Conservation (phyloP, 2,888 invertebrate genomes). For the Masnerella sp. region DNA sequence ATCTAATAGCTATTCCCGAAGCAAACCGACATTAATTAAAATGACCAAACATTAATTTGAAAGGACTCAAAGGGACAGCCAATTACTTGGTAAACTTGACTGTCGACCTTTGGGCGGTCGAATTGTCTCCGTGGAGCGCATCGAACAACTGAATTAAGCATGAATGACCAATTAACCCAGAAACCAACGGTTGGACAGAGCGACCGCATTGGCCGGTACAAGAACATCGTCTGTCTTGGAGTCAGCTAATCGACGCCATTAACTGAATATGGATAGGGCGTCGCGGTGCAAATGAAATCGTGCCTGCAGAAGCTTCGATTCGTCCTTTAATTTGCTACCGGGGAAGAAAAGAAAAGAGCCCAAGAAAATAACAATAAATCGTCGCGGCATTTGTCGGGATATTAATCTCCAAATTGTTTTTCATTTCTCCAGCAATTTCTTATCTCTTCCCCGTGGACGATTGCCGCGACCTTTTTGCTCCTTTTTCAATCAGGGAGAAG, state of each 20-base stretch:
- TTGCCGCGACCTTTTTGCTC: slow-evolving; percentile 60
- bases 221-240: slow-evolving; percentile 43
- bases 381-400: slow-evolving; percentile 50
- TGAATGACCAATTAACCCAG: slow-evolving; percentile 77
- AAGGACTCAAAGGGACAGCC: slow-evolving; percentile 17
- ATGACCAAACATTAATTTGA: slow-evolving; percentile 4
- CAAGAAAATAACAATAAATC: slow-evolving; percentile 28
- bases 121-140: slow-evolving; percentile 26
- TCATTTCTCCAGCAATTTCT: slow-evolving; percentile 54
- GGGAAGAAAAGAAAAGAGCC: slow-evolving; percentile 8
- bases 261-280: slow-evolving; percentile 55
- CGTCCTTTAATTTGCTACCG: not conserved
- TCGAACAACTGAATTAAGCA: slow-evolving; percentile 74
- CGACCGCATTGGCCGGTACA: slow-evolving; percentile 47
- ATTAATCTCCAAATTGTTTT: slow-evolving; percentile 62
- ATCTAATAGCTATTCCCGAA: no score
- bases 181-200: slow-evolving; percentile 51
- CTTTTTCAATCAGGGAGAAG: slow-evolving; percentile 69
- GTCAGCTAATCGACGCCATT: slow-evolving; percentile 51
- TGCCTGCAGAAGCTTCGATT: not conserved
- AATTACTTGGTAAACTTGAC: slow-evolving; percentile 17
- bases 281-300: slow-evolving; percentile 30
- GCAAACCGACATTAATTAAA: slow-evolving; percentile 2
- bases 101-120: slow-evolving; percentile 7
- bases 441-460: slow-evolving; percentile 61